Base-by-base conservation (phyloP, 1,140 invertebrate species). In the Heliconius congener region DNA sequence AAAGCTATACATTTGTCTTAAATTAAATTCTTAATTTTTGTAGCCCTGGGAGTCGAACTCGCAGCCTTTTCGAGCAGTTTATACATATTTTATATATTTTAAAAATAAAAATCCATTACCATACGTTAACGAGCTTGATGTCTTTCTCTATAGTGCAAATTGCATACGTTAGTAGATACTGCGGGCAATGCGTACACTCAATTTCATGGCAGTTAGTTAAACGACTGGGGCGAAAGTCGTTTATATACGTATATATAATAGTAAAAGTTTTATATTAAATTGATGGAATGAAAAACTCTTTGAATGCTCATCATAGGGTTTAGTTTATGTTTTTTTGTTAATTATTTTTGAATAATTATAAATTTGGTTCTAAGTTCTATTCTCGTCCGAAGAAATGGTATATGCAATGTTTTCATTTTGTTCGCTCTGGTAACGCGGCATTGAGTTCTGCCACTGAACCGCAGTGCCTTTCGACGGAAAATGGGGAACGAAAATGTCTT, bases 141-240 rank as follows among this genome's bases (percentile, higher is more conserved):
- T 66, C 11, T 66, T 16, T 66, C 60, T 66, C 27, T 66, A 66
- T 66, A 66, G 60, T 30, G n/a, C 60, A 27, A 23, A 27, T 30
- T 57, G 55, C 55, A 57, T 57, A 57, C 55, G n/a, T 57, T 57
- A 57, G 19, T 66, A 46, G 42, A 46, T 46, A 66, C 60, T 16
- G 27, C 3, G n/a, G n/a, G 55, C 55, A 23, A 23, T 8, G 55
- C 6, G 55, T n/a, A 5, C 9, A 66, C 11, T 66, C 60, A 66
- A 66, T 66, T 66, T 66, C 60, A 66, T 66, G 60, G 60, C 60
- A 27, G 60, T 66, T 66, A 66, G 27, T 13, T 60, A 60, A 60
- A 60, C 57, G 57, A 27, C 57, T 60, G 57, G 13, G 60, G 23
- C 23, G 60, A 66, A 66, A 66, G 60, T 66, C 13, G 23, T 4